Conservation (phyloP, 2,888 invertebrate genomes). For the Diogma glabrata region DNA sequence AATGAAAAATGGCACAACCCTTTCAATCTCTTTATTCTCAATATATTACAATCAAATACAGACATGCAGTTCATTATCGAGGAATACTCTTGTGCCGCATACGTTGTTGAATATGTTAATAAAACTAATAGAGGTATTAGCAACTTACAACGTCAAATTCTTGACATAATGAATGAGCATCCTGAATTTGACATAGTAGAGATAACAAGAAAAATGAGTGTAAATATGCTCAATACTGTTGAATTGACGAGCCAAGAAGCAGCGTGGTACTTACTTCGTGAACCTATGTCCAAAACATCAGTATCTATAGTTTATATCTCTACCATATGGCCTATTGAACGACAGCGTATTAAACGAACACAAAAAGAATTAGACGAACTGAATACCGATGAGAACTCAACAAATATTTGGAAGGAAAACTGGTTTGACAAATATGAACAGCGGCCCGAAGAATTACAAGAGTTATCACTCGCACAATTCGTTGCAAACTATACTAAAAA, state of each 20-base stretch:
- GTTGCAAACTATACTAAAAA: background rate
- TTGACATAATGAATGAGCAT: constrained; percentile 27
- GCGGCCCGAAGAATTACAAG: constrained; percentile 12
- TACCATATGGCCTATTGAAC: no score
- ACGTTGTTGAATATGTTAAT: no score
- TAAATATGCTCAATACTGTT: constrained; percentile 26
- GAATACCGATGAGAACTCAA: no score
- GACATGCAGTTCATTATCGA: no score
- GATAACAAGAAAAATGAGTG: constrained; percentile 24
- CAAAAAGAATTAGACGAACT: no score
- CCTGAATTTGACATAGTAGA: constrained; percentile 28
- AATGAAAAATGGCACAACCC: constrained; percentile 31
- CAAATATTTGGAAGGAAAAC: no score
- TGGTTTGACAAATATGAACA: no score
- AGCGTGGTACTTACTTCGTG: constrained; percentile 37
- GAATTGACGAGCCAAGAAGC: constrained; percentile 33
- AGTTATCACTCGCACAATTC: constrained; percentile 13
- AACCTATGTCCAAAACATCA: constrained; percentile 19
- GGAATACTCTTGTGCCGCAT: no score
- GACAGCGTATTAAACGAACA: no score
- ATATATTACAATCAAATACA: no score
- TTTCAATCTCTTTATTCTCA: no score
- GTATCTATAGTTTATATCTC: constrained; percentile 27
- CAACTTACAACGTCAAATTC: no score
- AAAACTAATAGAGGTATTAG: constrained; percentile 25